Conservation (phyloP, 2,113 vertebrate species). For the Platycercus adscitus region DNA sequence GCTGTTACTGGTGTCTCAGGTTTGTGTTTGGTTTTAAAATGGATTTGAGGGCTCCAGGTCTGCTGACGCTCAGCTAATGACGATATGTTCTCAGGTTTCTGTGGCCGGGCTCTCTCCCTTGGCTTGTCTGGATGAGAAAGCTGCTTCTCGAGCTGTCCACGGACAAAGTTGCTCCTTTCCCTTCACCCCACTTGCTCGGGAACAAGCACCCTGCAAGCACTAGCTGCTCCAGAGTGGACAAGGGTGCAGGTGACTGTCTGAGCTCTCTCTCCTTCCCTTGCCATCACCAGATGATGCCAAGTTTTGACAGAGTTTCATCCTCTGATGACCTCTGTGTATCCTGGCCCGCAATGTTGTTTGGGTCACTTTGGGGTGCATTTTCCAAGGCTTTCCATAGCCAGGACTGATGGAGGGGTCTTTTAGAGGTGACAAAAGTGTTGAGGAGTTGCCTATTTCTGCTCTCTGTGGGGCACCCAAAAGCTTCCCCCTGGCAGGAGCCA, state of each 20-base stretch:
- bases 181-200: rapidly evolving
- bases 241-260: neutral
- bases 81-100: neutral
- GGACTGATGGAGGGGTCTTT: neutral
- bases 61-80: neutral
- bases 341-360: neutral
- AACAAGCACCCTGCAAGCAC: rapidly evolving
- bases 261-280: neutral
- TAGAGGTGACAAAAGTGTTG: neutral
- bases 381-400: neutral
- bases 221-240: rapidly evolving
- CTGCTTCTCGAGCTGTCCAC: neutral
- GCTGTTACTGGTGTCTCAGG: neutral
- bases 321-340: neutral
- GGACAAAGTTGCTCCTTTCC: neutral
- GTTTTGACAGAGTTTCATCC: neutral
- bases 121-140: neutral
- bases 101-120: neutral
- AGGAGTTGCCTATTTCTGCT: neutral
- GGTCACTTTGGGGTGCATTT: neutral
- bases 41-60: neutral
- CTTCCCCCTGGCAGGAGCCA: neutral
- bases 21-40: neutral
- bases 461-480: neutral
- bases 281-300: rapidly evolving